These are phyloP conservation scores for Leucania comma DNA, from an alignment of 2,888 invertebrate species.

Conservation along the genomic window DNA sequence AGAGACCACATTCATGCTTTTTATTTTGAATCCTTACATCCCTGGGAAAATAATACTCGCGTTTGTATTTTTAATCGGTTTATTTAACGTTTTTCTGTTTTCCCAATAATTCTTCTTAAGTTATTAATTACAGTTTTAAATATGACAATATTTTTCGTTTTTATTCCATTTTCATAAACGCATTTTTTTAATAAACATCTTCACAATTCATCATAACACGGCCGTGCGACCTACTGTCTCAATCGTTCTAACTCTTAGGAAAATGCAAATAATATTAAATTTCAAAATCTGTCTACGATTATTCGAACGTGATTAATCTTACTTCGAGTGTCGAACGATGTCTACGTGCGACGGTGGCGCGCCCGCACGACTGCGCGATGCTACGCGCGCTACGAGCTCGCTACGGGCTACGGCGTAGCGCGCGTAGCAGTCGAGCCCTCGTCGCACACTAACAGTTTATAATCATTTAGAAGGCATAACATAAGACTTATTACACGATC, in stretches of 20 bases:
- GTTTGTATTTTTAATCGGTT: constrained; percentile 89
- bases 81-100: constrained; percentile 90
- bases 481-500: constrained; percentile 89
- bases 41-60: constrained; percentile 79
- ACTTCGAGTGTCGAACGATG: constrained; percentile 86
- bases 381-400: constrained; percentile 60
- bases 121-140: constrained; percentile 90
- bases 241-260: constrained; percentile 90
- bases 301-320: constrained; percentile 89
- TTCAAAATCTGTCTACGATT: constrained; percentile 89
- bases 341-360: constrained; percentile 76
- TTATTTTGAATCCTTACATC: constrained; percentile 49
- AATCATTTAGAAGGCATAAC: constrained; percentile 87
- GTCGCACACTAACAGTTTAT: constrained; percentile 76
- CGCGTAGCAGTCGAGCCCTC: constrained; percentile 63
- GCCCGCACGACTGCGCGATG: constrained; percentile 59
- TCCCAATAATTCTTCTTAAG: constrained; percentile 90
- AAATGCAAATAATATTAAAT: constrained; percentile 90
- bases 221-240: constrained; percentile 90
- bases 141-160: constrained; percentile 90
- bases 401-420: constrained; percentile 69
- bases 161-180: constrained; percentile 90
- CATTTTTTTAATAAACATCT: constrained; percentile 90
- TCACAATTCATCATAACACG: constrained; percentile 90
- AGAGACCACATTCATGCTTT: constrained; percentile 63